phyloP scores from a whole-genome alignment of 2,888 invertebrate genomes.

The Acleris emargana region DNA sequence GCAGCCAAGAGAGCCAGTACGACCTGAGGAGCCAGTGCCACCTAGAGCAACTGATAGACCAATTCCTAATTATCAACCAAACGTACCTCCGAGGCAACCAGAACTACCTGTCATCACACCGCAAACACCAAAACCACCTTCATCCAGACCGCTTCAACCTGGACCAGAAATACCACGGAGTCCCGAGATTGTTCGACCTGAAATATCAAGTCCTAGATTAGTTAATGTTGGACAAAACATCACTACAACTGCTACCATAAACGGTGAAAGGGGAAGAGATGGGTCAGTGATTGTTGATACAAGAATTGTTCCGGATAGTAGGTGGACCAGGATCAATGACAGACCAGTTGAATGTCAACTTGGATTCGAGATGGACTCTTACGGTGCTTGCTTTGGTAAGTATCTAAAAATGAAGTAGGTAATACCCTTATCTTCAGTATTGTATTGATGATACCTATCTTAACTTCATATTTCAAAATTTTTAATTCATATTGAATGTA shows the following conservation, averaged over 20 bases:
- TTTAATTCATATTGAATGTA: no score
- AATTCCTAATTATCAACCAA: constrained; percentile 15
- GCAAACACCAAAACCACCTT: constrained; percentile 29
- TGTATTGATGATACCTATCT: no score
- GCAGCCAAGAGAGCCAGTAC: constrained; percentile 12
- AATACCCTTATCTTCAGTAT: no score
- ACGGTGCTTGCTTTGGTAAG: constrained; percentile 85
- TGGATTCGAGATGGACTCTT: constrained; percentile 81
- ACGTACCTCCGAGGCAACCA: constrained; percentile 36
- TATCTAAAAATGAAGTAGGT: constrained; percentile 1
- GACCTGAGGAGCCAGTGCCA: constrained; percentile 34
- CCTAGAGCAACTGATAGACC: constrained; percentile 26
- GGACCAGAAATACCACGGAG: constrained; percentile 37
- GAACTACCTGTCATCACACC: constrained; percentile 37
- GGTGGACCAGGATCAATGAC: constrained; percentile 59
- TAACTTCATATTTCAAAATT: no score
- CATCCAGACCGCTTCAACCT: constrained; percentile 27
- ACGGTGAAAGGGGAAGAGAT: constrained; percentile 53
- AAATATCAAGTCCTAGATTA: constrained; percentile 43
- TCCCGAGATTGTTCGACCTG: constrained; percentile 30
- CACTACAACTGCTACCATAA: constrained; percentile 52
- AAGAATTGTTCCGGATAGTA: constrained; percentile 58
- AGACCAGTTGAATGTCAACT: constrained; percentile 64
- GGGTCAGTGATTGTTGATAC: constrained; percentile 60
- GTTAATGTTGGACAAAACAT: constrained; percentile 51